Evolutionary conservation across 2,797 vertebrate genomes (phyloP).

Genomic region (Oreonectes daqikongensis): DNA sequence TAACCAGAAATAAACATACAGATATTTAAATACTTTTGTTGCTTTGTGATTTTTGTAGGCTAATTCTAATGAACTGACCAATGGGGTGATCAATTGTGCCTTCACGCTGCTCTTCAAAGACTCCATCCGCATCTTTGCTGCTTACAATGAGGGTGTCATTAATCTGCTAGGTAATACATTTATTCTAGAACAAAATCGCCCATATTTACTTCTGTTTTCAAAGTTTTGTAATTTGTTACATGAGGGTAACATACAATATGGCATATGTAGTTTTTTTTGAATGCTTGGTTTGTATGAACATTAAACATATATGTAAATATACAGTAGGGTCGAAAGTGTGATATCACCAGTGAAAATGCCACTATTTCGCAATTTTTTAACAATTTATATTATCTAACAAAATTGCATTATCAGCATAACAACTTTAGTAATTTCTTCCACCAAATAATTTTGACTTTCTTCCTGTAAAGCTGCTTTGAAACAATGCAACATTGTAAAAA

Average conservation of each 20-base stretch:
- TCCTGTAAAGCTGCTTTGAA: too few species aligned
- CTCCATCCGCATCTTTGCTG: conserved; percentile 93
- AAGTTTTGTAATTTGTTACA: background rate
- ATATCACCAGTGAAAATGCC: too few species aligned
- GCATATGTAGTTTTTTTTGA: background rate
- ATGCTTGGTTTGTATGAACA: background rate
- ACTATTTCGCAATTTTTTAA: background rate
- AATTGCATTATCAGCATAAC: too few species aligned
- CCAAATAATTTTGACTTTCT: too few species aligned
- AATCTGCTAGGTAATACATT: conserved; percentile 89
- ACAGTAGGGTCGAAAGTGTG: background rate
- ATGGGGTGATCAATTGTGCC: conserved; percentile 91
- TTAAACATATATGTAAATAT: background rate
- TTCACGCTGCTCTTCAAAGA: conserved; percentile 98
- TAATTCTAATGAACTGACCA: conserved; percentile 92
- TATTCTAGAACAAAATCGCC: background rate
- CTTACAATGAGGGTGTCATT: conserved; percentile 96
- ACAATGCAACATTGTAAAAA: too few species aligned
- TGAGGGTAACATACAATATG: background rate
- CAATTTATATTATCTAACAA: too few species aligned
- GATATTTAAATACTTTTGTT: conserved; percentile 17
- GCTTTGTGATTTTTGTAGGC: conserved; percentile 73
- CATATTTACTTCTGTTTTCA: background rate
- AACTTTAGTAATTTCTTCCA: too few species aligned
- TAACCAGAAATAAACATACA: background rate